Evolutionary conservation across 2,113 vertebrate genomes (phyloP).

Genomic region (Tretioscincus oriximinensis): DNA sequence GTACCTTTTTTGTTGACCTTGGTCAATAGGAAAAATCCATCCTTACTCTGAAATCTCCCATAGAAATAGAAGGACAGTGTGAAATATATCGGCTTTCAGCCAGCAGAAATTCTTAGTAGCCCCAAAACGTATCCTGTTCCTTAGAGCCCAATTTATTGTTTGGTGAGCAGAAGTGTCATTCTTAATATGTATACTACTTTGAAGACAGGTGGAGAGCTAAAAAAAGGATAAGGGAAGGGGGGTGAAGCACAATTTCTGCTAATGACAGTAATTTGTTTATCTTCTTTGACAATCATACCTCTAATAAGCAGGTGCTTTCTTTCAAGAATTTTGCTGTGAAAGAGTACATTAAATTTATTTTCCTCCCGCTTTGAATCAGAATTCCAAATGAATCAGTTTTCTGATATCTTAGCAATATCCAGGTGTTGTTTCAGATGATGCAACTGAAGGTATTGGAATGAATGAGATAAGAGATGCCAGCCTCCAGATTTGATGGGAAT

Average conservation of each 20-base stretch:
- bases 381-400: slow-evolving; percentile 21
- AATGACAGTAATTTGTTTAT: slow-evolving; percentile 34
- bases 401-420: slow-evolving; percentile 26
- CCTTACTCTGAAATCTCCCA: background rate
- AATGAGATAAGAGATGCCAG: background rate
- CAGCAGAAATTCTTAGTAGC: background rate
- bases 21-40: background rate
- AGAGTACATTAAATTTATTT: background rate
- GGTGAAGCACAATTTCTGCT: slow-evolving; percentile 33
- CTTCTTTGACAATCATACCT: slow-evolving; percentile 20
- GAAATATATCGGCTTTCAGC: background rate
- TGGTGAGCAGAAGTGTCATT: background rate
- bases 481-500: too few species aligned
- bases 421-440: background rate
- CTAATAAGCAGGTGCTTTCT: slow-evolving; percentile 45
- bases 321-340: slow-evolving; percentile 29
- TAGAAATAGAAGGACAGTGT: background rate
- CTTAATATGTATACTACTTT: slow-evolving; percentile 23
- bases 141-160: rapidly evolving
- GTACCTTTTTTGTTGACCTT: background rate
- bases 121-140: background rate
- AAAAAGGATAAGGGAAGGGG: slow-evolving; percentile 28
- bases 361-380: slow-evolving; percentile 4
- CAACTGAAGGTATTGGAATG: slow-evolving; percentile 16
- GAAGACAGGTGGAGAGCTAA: slow-evolving; percentile 25